Evolutionary conservation across 1,140 invertebrate genomes (phyloP).

Genomic region (Nylanderia fulva): DNA sequence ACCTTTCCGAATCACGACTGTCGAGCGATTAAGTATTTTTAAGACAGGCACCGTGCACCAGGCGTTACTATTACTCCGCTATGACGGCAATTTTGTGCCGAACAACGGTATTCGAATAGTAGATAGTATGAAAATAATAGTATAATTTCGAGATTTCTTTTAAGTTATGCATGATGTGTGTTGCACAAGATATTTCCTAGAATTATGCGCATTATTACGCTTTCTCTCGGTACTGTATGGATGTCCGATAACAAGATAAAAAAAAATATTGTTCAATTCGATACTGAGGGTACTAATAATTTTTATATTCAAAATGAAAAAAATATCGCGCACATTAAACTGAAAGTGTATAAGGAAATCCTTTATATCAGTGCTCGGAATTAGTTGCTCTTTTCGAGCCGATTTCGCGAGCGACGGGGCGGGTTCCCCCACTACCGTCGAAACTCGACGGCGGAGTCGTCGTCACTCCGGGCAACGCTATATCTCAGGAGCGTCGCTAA

Average conservation of each 20-base stretch:
- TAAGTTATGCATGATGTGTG: background rate
- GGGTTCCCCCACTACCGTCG: too few species aligned
- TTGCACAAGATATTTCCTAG: conserved; percentile 24
- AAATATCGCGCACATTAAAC: background rate
- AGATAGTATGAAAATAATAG: conserved; percentile 23
- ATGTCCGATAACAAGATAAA: background rate
- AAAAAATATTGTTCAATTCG: conserved; percentile 2
- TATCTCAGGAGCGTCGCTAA: too few species aligned
- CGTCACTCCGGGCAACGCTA: too few species aligned
- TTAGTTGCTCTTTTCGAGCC: too few species aligned
- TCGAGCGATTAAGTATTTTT: conserved; percentile 43
- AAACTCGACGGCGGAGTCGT: too few species aligned
- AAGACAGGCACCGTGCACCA: background rate
- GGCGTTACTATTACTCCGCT: conserved; percentile 30
- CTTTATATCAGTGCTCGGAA: too few species aligned
- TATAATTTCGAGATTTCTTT: conserved; percentile 39
- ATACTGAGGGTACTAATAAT: background rate
- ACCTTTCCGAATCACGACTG: conserved; percentile 44
- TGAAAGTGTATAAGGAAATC: background rate
- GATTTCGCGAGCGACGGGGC: too few species aligned
- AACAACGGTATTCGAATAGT: conserved; percentile 33
- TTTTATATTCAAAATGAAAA: background rate
- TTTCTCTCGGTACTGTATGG: background rate
- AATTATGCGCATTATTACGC: too few species aligned
- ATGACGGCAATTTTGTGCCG: conserved; percentile 30